A percentile compares a stretch with the other conserved stretches of the same genome.
These are phyloP conservation scores for Diaphora mendica DNA, from an alignment of 2,888 invertebrate genomes.

Conservation along the genomic window DNA sequence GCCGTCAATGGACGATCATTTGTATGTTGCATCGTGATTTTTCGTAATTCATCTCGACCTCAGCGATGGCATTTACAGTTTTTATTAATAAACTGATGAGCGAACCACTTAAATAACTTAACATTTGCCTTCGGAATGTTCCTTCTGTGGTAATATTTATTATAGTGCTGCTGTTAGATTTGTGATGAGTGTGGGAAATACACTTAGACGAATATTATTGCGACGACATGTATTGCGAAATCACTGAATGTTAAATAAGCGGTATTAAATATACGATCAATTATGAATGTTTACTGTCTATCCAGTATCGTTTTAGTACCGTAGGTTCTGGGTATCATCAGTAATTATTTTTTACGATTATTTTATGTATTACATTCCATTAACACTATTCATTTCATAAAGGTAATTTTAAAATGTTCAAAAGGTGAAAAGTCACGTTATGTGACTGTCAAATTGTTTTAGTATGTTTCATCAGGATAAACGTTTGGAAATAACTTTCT, in stretches of 20 bases:
- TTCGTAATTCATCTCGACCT: constrained; percentile 41
- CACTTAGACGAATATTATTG: constrained; percentile 18
- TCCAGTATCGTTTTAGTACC: background rate
- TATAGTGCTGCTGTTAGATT: constrained; percentile 21
- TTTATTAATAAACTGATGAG: constrained; percentile 34
- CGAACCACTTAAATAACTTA: constrained; percentile 36
- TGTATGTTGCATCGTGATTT: constrained; percentile 23
- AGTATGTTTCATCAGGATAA: no score
- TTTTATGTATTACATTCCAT: background rate
- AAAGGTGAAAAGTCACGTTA: background rate
- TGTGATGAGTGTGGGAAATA: constrained; percentile 45
- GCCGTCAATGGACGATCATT: constrained; percentile 27
- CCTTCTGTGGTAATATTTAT: constrained; percentile 33
- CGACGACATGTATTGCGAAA: constrained; percentile 20
- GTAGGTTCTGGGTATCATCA: background rate
- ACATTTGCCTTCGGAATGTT: constrained; percentile 39
- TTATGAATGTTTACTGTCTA: background rate
- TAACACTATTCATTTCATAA: background rate
- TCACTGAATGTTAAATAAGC: constrained; percentile 13
- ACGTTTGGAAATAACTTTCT: background rate
- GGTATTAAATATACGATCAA: constrained; percentile 6
- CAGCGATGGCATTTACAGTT: constrained; percentile 44
- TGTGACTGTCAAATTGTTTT: background rate
- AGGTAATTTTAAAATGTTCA: background rate
- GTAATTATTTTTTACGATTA: constrained; percentile 9